Base-by-base conservation (phyloP, 2,797 vertebrate species). In the Galaxias olidus region DNA sequence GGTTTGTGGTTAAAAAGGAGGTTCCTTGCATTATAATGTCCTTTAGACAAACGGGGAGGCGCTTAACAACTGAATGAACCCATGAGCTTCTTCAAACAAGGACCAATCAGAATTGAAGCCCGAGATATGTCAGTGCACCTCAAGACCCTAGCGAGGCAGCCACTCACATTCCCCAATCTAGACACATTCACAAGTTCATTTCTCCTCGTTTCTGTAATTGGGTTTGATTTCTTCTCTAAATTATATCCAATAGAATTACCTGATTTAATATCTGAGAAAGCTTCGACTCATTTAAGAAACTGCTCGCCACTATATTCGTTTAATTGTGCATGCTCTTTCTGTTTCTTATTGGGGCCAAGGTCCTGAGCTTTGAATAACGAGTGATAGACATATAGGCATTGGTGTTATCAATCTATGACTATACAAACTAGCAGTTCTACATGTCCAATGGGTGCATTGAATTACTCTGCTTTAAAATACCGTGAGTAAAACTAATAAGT, bases 21-120 rank as follows among this genome's bases (percentile, higher is more conserved):
- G 93, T 93, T 93, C 91, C 93, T 92, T 95, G 94, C 95, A 97
- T 97, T 98, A 96, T 97, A 98, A 97, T 96, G 95, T 95, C 94
- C 94, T 96, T 96, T 96, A 95, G 91, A 94, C 92, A 92, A 94
- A 95, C 88, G 93, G 96, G 96, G 96, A 96, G 96, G 96, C 92
- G 96, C 96, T 95, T 97, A 96, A 95, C 92, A 91, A 83, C 93
- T 94, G 93, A 93, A 90, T 94, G 95, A 95, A 94, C 93, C 91
- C 93, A 90, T 94, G 93, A 94, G 94, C 94, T 92, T 90, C 95
- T 94, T 89, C 91, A 93, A 91, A 90, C 91, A 84, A 91, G 91
- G 91, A 84, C 96, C 96, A 98, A 98, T 98, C 96, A 96, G 93
- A 93, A 91, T 81, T 89, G 92, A 91, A 90, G 94, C 88, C 89